Conservation (phyloP, 2,113 vertebrate species). For the Synchiropus splendidus region DNA sequence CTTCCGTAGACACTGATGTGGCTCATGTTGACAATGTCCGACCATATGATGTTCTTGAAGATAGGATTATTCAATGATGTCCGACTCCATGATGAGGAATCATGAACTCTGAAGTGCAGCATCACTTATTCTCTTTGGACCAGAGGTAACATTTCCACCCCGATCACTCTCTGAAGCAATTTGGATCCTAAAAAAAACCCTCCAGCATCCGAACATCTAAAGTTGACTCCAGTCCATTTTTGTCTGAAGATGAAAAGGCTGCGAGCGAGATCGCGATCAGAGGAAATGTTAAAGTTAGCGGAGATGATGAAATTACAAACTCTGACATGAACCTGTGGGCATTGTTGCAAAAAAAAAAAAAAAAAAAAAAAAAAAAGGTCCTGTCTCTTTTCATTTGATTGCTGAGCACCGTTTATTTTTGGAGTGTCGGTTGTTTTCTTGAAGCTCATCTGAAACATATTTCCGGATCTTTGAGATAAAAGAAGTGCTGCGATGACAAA, state of each 20-base stretch:
- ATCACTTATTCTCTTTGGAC: too few relatives aligned
- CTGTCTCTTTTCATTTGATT: conserved; percentile 9
- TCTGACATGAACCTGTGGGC: neutral
- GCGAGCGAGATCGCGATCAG: conserved; percentile 8
- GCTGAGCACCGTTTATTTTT: conserved; percentile 25
- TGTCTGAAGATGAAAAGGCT: conserved; percentile 7
- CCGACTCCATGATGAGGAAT: too few relatives aligned
- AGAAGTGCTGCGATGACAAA: neutral
- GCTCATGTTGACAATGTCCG: too few relatives aligned
- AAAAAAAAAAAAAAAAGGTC: too few relatives aligned
- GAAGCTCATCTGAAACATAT: neutral
- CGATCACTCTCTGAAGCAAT: too few relatives aligned
- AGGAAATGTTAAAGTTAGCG: neutral
- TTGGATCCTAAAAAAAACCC: too few relatives aligned
- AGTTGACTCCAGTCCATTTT: conserved; percentile 18
- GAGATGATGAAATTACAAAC: neutral
- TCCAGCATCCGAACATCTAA: neutral
- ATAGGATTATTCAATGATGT: too few relatives aligned
- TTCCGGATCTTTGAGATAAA: neutral
- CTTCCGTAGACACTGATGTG: too few relatives aligned
- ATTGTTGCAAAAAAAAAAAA: too few relatives aligned
- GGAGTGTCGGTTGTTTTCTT: conserved; percentile 2
- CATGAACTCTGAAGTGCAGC: too few relatives aligned
- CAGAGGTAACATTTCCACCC: too few relatives aligned
- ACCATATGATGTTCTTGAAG: too few relatives aligned